Evolutionary conservation across 1,140 invertebrate species (phyloP), one percentile per base, ranked within the genome.

Genomic region (Drosophila ficusphila): DNA sequence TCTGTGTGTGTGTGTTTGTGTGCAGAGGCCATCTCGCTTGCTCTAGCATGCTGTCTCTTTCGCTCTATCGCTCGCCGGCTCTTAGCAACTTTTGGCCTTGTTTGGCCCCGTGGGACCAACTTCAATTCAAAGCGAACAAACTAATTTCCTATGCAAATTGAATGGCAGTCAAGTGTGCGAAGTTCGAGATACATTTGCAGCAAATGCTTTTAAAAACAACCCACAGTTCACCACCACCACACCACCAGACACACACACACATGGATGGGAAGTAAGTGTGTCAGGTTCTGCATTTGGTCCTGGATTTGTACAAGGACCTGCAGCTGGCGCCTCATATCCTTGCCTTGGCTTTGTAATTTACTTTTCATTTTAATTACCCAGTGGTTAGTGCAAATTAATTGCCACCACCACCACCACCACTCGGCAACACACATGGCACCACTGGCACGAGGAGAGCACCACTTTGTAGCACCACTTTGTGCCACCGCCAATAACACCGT

Each of bases 81-180:
- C 31, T 53, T 34, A 58, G 76, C 53, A 44, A 79, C 76, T 88
- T 76, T 81, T 88, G 82, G 81, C 82, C 82, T 77, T 85, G 81
- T 81, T 85, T 88, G 76, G 72, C 62, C 81, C 60, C 82, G 76
- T 81, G 81, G 77, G 81, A 85, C 81, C 81, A 86, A 88, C 81
- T 86, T 88, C 82, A 88, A 86, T 86, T 86, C 81, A 86, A 86
- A 86, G 81, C 81, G 81, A 77, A 88, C 82, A 88, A 86, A 86
- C 82, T 86, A 86, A 86, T 86, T 86, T 86, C 82, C 81, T 81
- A 86, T 86, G 81, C 81, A 86, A 86, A 86, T 86, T 86, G 81
- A 86, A 86, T 86, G 81, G 81, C 82, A 86, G 81, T 86, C 81
- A 86, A 86, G 81, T 85, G 81, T 85, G 76, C 81, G 81, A 88